A percentile compares a stretch with the other conserved stretches of the same genome.
These are phyloP conservation scores for Folsomia candida DNA, from an alignment of 2,888 invertebrate species.

Conservation along the genomic window DNA sequence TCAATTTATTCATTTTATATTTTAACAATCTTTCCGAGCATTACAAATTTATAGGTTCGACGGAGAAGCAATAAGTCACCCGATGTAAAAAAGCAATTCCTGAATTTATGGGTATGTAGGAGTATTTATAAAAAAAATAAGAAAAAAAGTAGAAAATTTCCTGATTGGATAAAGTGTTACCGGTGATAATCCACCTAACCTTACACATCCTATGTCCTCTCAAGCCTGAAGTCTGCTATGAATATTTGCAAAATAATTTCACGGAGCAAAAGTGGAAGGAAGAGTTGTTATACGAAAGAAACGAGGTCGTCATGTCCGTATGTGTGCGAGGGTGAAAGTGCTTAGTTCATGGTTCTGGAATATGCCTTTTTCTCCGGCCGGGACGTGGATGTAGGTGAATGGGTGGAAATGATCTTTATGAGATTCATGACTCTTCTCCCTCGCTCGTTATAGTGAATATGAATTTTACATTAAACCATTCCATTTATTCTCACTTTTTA, in stretches of 20 bases:
- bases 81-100: no score
- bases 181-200: no score
- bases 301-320: no score
- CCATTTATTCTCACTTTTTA: neutral
- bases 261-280: no score
- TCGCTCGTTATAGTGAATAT: slow-evolving; percentile 1
- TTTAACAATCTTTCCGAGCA: neutral
- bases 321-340: neutral
- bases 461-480: slow-evolving; percentile 6
- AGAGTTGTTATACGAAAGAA: no score
- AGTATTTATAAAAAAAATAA: no score
- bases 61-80: no score
- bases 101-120: no score
- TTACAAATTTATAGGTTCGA: no score
- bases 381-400: neutral
- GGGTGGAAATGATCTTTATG: slow-evolving; percentile 7
- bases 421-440: neutral
- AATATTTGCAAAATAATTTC: neutral
- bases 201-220: no score
- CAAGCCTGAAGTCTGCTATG: neutral
- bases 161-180: neutral
- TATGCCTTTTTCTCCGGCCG: neutral
- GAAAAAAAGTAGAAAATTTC: neutral
- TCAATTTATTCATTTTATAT: neutral
- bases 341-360: neutral